phyloP scores from a whole-genome alignment of 2,888 invertebrate genomes.

The Theodoxus fluviatilis region DNA sequence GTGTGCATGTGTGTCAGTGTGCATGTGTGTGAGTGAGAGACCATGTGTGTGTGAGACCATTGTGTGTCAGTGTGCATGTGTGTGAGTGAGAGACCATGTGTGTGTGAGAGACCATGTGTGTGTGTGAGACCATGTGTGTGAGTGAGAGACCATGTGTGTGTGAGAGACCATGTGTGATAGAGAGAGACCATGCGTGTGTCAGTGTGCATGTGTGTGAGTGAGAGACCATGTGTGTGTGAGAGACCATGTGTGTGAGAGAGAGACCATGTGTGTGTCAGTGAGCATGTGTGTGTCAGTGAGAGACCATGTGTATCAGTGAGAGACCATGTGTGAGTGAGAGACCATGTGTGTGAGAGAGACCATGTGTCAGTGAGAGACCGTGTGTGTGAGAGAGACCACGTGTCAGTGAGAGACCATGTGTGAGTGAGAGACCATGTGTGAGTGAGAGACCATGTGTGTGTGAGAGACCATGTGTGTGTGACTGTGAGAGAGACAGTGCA shows the following conservation, averaged over 20 bases:
- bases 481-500: too few relatives aligned
- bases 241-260: neutral
- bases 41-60: neutral
- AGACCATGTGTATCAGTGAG: neutral
- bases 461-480: neutral
- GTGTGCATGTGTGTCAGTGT: neutral
- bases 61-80: neutral
- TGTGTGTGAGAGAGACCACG: neutral
- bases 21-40: neutral
- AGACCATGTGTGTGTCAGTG: neutral
- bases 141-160: slow-evolving; percentile 5
- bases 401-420: neutral
- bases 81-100: neutral
- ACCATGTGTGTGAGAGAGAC: neutral
- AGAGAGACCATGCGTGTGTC: too few relatives aligned
- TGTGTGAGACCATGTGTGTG: slow-evolving; percentile 1
- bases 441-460: neutral
- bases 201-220: too few relatives aligned
- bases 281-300: neutral
- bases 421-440: neutral
- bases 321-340: neutral
- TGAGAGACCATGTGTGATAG: too few relatives aligned
- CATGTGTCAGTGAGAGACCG: neutral
- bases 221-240: too few relatives aligned
- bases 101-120: neutral